Conservation (phyloP, 2,888 invertebrate genomes). For the Pseudeuparius sepicola region DNA sequence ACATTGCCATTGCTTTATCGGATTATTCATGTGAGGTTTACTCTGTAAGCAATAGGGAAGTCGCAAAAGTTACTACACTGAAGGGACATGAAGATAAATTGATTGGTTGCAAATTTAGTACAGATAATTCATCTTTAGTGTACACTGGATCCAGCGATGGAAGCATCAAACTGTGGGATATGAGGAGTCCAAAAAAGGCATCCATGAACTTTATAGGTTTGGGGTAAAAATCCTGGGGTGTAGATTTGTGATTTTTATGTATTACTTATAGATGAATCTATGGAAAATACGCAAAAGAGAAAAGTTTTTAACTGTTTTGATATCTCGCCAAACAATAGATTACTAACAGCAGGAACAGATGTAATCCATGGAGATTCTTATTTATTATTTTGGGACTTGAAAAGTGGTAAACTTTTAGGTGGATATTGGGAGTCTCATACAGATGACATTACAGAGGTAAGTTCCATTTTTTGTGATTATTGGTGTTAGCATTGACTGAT, state of each 20-base stretch:
- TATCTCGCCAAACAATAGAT: constrained; percentile 55
- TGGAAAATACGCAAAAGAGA: constrained; percentile 28
- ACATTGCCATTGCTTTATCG: constrained; percentile 43
- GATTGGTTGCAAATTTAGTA: constrained; percentile 50
- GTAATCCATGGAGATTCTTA: constrained; percentile 58
- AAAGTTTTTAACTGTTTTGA: constrained; percentile 65
- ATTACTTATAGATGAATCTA: constrained; percentile 32
- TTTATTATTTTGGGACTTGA: constrained; percentile 72
- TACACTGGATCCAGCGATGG: constrained; percentile 51
- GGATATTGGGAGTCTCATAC: constrained; percentile 77
- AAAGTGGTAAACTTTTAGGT: constrained; percentile 54
- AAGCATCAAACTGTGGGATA: constrained; percentile 52
- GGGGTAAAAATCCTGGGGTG: not conserved
- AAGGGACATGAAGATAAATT: constrained; percentile 42
- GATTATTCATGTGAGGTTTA: constrained; percentile 43
- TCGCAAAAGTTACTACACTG: constrained; percentile 36
- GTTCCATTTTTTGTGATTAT: too few species aligned
- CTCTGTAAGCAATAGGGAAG: constrained; percentile 36
- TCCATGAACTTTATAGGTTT: constrained; percentile 21
- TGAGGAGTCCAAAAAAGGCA: constrained; percentile 42
- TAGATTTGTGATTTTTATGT: not conserved
- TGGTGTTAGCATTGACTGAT: too few species aligned
- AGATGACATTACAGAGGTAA: constrained; percentile 67
- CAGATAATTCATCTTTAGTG: constrained; percentile 46
- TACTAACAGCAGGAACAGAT: constrained; percentile 69